Base-by-base conservation (phyloP, 2,113 vertebrate species). In the Orthonyx spaldingii region DNA sequence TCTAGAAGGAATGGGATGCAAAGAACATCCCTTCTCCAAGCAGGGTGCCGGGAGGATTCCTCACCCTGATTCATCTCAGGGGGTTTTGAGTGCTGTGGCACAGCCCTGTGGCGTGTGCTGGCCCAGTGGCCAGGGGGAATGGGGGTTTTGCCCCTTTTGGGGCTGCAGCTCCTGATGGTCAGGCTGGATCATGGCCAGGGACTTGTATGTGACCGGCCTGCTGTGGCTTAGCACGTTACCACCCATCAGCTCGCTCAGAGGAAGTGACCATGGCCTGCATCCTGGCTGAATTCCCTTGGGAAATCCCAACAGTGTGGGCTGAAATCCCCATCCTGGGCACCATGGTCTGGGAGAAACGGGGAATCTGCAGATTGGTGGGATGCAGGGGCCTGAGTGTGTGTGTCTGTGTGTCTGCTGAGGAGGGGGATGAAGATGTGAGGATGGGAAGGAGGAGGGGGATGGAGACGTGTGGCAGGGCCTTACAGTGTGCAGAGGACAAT, bases 101-200 rank as follows among this genome's bases (percentile, higher is more conserved):
- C 23, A 30, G 35, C 15, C 47, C 68, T 46, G 21, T 0, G 0
- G 37, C 0, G 0, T 0, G 3, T 9, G 41, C 27, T 9, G 8
- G 52, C 50, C 24, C 49, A 6, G 1, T 4, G 49, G 35, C 11
- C 2, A 1, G 14, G 0, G 7, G 44, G 20, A 13, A 13, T 0
- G 1, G 26, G 49, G 26, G 16, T 57, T 50, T 65, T 89, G 42
- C 20, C 69, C 10, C 1, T 53, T 13, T 9, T 2, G 6, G 59
- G 76, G 59, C 84, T 11, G 3, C 6, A 7, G 56, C 26, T 87
- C 76, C 89, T 16, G 6, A 26, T 17, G 15, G 64, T 30, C 8
- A 3, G 56, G 60, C 64, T 95, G 91, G 80, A 76, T 47, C 1
- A 0, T 1, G 15, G 87, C 89, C 91, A 87, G 56, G 64, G 42